phyloP scores from a whole-genome alignment of 1,140 invertebrate genomes.

The fruit fly (Drosophila melanogaster) region DNA sequence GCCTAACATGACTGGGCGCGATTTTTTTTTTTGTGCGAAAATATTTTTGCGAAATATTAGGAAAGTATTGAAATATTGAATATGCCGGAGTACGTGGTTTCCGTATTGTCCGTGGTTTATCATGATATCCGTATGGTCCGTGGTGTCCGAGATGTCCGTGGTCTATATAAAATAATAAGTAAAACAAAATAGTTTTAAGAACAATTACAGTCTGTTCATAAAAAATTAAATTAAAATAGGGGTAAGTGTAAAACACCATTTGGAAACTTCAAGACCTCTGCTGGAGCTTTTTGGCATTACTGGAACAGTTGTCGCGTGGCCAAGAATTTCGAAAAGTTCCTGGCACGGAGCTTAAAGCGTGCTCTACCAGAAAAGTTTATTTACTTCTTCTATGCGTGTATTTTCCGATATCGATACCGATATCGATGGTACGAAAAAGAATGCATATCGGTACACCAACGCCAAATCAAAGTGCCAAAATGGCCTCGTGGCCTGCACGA shows the following conservation, averaged over 20 bases:
- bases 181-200: neutral
- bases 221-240: neutral
- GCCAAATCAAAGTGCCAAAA: too few relatives aligned
- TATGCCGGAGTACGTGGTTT: too few relatives aligned
- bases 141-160: too few relatives aligned
- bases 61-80: neutral
- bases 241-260: neutral
- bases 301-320: constrained; percentile 30
- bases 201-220: neutral
- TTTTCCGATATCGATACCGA: neutral
- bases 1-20: constrained; percentile 55
- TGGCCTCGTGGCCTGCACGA: too few relatives aligned
- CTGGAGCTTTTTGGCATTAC: constrained; percentile 5
- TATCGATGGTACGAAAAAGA: too few relatives aligned
- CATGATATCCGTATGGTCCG: too few relatives aligned
- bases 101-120: too few relatives aligned
- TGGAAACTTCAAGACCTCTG: neutral
- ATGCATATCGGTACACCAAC: too few relatives aligned
- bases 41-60: neutral
- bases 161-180: too few relatives aligned
- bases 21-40: constrained; percentile 30
- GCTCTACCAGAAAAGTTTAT: too few relatives aligned
- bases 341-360: neutral
- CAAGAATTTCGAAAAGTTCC: constrained; percentile 23
- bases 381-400: neutral